Conservation (phyloP, 2,113 vertebrate genomes). For the Struthidea cinerea region DNA sequence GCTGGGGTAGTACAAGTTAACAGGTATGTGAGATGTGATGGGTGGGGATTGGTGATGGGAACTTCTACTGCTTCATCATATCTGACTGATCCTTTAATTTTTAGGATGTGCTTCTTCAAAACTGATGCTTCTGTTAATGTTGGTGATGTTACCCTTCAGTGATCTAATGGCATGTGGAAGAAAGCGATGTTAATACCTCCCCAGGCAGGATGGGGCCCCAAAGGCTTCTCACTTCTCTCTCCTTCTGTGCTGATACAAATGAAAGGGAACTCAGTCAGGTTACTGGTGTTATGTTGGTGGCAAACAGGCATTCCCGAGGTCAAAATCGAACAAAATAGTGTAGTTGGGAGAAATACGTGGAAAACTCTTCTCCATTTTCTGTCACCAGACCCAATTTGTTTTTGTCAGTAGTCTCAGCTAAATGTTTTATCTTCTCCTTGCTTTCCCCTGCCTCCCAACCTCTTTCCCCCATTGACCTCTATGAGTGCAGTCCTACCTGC, state of each 20-base stretch:
- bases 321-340: not conserved
- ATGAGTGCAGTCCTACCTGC: constrained; percentile 58
- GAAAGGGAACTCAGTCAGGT: not conserved
- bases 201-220: not conserved
- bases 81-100: not conserved
- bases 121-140: not conserved
- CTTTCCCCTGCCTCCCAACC: not conserved
- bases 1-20: not conserved
- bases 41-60: not conserved
- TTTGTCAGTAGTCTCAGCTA: not conserved
- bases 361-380: not conserved
- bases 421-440: not conserved
- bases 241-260: not conserved
- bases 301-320: not conserved
- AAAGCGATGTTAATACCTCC: not conserved
- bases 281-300: not conserved
- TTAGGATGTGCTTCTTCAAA: not conserved
- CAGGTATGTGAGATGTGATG: not conserved
- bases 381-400: not conserved
- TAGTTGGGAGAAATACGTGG: not conserved
- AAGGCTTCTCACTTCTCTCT: not conserved
- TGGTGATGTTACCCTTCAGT: not conserved
- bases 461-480: constrained; percentile 63
- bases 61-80: not conserved
- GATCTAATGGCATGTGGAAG: not conserved